A percentile compares a stretch with the other conserved stretches of the same genome.
phyloP scores from a whole-genome alignment of 2,888 invertebrate species.

The Ptycholaimellus sp. region DNA sequence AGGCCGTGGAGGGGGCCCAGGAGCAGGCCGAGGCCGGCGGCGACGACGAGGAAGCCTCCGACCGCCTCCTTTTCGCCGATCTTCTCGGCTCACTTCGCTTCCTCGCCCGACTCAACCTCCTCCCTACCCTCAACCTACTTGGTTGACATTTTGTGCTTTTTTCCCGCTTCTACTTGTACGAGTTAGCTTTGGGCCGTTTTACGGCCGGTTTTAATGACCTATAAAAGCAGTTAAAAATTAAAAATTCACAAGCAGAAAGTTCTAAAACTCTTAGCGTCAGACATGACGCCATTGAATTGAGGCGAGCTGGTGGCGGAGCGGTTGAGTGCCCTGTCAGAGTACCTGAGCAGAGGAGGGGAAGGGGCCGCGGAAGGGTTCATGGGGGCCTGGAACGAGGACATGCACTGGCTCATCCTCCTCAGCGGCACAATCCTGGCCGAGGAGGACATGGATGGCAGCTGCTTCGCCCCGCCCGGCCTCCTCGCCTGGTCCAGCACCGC shows the following conservation, averaged over 20 bases:
- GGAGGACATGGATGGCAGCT: neutral
- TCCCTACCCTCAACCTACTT: too few species aligned
- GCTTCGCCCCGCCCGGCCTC: too few species aligned
- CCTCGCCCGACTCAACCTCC: slow-evolving; percentile 12
- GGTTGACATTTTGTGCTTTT: neutral
- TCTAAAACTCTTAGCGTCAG: too few species aligned
- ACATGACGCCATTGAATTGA: too few species aligned
- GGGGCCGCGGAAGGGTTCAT: slow-evolving; percentile 27
- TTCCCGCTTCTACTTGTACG: neutral
- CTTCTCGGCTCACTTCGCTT: slow-evolving; percentile 27
- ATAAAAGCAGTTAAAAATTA: too few species aligned
- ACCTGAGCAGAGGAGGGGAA: slow-evolving; percentile 7
- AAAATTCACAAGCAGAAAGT: too few species aligned
- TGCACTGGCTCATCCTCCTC: slow-evolving; percentile 65
- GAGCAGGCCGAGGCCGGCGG: slow-evolving; percentile 10
- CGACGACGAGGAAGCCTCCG: slow-evolving; percentile 26
- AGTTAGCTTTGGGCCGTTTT: too few species aligned
- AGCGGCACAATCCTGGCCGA: slow-evolving; percentile 23
- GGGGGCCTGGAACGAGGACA: slow-evolving; percentile 52
- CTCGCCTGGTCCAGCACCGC: too few species aligned
- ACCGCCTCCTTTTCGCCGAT: slow-evolving; percentile 25
- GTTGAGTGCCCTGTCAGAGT: slow-evolving; percentile 9
- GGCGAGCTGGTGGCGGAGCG: too few species aligned
- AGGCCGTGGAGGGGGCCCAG: slow-evolving; percentile 35
- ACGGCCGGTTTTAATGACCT: too few species aligned